phyloP scores from a whole-genome alignment of 2,888 invertebrate species.

The Boloria euphrosyne region DNA sequence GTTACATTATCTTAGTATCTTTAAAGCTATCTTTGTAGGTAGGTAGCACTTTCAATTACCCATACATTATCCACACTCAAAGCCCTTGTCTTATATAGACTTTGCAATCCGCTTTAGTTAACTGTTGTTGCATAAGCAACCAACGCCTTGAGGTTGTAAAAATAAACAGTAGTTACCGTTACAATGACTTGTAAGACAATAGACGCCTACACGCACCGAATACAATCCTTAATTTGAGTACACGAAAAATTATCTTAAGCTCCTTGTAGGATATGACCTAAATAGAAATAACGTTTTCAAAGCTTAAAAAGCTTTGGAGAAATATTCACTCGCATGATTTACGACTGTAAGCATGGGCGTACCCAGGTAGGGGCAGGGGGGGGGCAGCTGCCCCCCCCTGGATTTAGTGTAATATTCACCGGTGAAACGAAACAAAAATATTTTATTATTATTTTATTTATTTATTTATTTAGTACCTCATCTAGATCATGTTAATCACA shows the following conservation, averaged over 20 bases:
- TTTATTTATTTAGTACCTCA: too few relatives aligned
- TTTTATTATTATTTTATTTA: too few relatives aligned
- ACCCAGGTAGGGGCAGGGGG: too few relatives aligned
- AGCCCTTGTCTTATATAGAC: constrained; percentile 23
- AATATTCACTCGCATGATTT: not conserved
- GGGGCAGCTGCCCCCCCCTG: too few relatives aligned
- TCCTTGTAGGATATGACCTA: constrained; percentile 5
- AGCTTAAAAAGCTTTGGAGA: not conserved
- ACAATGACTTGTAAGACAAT: constrained; percentile 28
- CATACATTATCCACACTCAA: constrained; percentile 17
- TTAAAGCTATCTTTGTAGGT: not conserved
- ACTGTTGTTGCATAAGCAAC: constrained; percentile 24
- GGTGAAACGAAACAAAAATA: too few relatives aligned
- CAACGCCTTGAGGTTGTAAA: constrained; percentile 16
- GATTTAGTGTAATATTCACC: too few relatives aligned
- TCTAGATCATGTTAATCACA: too few relatives aligned
- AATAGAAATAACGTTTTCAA: not conserved
- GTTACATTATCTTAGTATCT: not conserved
- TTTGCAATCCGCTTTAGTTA: constrained; percentile 25
- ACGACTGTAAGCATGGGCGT: too few relatives aligned
- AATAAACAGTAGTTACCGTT: constrained; percentile 28
- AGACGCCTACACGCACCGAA: constrained; percentile 25
- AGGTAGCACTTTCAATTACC: not conserved
- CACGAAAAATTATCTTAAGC: constrained; percentile 19
- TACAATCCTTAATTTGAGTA: constrained; percentile 1